Evolutionary conservation across 2,113 vertebrate species (phyloP), one percentile per base, ranked within the genome.

Genomic region (Galemys pyrenaicus): DNA sequence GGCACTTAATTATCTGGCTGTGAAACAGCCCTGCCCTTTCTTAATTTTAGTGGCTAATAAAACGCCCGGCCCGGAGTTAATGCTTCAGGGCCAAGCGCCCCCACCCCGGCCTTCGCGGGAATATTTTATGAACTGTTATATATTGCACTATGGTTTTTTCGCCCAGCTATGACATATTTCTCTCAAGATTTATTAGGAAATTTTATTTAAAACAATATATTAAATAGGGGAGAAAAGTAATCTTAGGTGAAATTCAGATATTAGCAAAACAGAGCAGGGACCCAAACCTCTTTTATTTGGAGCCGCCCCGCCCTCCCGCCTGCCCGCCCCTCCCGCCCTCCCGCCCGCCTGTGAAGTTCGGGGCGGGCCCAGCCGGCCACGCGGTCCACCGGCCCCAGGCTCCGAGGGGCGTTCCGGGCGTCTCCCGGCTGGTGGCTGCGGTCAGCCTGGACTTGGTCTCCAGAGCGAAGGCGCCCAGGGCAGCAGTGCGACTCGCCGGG

Each of bases 141-240:
- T 98, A 98, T 98, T 98, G 98, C 98, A 98, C 98, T 98, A 97
- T 89, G 98, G 98, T 97, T 98, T 98, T 98, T 98, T 98, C 98
- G 98, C 97, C 94, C 97, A 94, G 92, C 98, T 98, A 97, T 98
- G 98, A 98, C 98, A 98, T 98, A 98, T 98, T 98, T 98, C 97
- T 97, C 98, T 98, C 97, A 98, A 98, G 98, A 98, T 98, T 98
- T 98, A 98, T 98, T 98, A 98, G 98, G 97, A 96, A 98, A 98
- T 98, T 98, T 98, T 98, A 98, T 98, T 98, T 98, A 98, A 98
- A 98, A 98, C 98, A 98, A 98, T 98, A 98, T 98, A 98, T 98
- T 98, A 98, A 98, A 98, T 96, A 92, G 94, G 97, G 97, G 97
- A 97, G 97, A 98, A 97, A 97, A 98, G 97, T 98, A 98, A 98